Evolutionary conservation across 2,113 vertebrate genomes (phyloP).

Genomic region (Rhea pennata): DNA sequence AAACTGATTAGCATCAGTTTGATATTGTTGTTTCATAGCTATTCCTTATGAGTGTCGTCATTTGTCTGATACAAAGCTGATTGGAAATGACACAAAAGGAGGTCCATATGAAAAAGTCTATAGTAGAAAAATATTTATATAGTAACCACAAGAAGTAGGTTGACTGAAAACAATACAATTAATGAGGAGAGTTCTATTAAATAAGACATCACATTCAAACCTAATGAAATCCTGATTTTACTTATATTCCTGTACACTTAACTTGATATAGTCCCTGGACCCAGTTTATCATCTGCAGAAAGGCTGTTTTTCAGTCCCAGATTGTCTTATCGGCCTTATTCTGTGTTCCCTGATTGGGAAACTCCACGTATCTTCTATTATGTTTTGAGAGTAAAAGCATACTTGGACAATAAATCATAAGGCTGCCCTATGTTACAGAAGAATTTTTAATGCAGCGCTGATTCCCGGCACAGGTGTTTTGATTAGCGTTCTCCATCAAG

Average conservation of each 20-base stretch:
- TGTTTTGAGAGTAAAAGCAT: neutral
- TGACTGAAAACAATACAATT: neutral
- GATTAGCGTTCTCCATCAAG: neutral
- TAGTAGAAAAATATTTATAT: neutral
- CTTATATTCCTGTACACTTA: neutral
- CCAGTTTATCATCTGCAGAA: neutral
- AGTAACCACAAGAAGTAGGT: neutral
- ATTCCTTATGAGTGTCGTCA: neutral
- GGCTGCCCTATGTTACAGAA: neutral
- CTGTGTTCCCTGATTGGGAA: neutral
- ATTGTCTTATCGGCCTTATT: neutral
- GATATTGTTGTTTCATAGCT: neutral
- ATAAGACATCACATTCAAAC: neutral
- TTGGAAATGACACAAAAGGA: neutral
- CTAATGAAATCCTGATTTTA: neutral
- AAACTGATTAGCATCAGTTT: neutral
- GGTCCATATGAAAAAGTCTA: neutral
- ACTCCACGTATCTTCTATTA: neutral
- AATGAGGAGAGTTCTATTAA: neutral
- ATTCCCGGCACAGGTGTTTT: neutral
- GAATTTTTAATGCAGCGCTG: neutral
- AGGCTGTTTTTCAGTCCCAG: neutral
- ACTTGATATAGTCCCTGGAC: neutral
- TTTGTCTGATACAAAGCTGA: neutral
- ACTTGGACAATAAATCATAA: neutral